phyloP scores from a whole-genome alignment of 2,797 vertebrate species.

The Mus minutoides region DNA sequence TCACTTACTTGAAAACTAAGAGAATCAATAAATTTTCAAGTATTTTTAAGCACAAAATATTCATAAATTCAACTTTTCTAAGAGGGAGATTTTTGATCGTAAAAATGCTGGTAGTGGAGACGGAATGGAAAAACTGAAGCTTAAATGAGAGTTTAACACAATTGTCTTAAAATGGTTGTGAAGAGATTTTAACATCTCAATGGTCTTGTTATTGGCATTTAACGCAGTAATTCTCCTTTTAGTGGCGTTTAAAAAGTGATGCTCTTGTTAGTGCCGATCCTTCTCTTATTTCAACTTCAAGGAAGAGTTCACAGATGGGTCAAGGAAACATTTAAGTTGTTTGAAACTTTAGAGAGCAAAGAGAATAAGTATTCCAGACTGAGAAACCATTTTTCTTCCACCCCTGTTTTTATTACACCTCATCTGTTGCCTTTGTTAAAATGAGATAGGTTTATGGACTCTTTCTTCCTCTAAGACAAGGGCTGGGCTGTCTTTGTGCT shows the following conservation, averaged over 20 bases:
- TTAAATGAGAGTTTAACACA: conserved; percentile 57
- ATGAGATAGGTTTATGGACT: background rate
- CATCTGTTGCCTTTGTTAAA: background rate
- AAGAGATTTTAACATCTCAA: conserved; percentile 70
- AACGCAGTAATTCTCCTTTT: conserved; percentile 67
- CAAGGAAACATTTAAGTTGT: conserved; percentile 60
- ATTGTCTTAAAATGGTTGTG: conserved; percentile 66
- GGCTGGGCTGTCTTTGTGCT: background rate
- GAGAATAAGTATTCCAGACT: background rate
- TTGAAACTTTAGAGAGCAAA: conserved; percentile 45
- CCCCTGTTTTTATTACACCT: background rate
- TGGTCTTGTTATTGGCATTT: conserved; percentile 65
- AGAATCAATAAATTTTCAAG: background rate
- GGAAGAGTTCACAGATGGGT: conserved; percentile 68
- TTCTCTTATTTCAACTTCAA: conserved; percentile 52
- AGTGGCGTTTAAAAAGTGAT: conserved; percentile 71
- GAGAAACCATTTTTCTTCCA: background rate
- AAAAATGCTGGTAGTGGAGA: conserved; percentile 31
- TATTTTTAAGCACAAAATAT: background rate
- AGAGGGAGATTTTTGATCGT: conserved; percentile 11
- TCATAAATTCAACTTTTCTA: conserved; percentile 32
- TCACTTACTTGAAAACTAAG: conserved; percentile 44
- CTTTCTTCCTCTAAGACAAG: background rate
- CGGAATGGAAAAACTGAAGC: background rate
- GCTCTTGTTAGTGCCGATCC: conserved; percentile 63